A percentile compares a stretch with the other conserved stretches of the same genome.
phyloP scores from a whole-genome alignment of 2,888 invertebrate species.

The Drosophila setosimentum region DNA sequence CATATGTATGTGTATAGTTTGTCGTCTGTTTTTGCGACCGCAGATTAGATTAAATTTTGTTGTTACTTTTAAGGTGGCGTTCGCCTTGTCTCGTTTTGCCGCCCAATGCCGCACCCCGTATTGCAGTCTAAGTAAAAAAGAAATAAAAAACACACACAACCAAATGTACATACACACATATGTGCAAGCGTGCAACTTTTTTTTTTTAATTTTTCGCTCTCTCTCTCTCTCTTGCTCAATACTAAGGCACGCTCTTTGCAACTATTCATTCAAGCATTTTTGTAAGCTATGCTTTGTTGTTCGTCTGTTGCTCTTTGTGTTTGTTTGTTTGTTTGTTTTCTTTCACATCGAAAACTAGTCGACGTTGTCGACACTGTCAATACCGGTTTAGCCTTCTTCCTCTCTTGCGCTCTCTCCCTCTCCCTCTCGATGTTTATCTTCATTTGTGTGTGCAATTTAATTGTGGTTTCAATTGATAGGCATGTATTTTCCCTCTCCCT shows the following conservation, averaged over 20 bases:
- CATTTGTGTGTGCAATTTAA: constrained; percentile 71
- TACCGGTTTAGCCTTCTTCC: constrained; percentile 66
- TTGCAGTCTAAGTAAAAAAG: constrained; percentile 41
- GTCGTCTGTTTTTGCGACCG: constrained; percentile 60
- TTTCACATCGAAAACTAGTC: constrained; percentile 68
- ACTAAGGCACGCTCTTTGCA: constrained; percentile 27
- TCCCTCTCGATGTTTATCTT: constrained; percentile 33
- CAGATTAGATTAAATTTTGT: constrained; percentile 77
- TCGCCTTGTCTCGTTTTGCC: constrained; percentile 24
- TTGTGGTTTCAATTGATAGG: constrained; percentile 72
- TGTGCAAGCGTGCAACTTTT: constrained; percentile 21
- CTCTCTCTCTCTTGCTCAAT: constrained; percentile 28
- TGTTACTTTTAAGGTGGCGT: constrained; percentile 73
- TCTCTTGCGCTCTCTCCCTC: constrained; percentile 3
- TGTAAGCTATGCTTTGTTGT: constrained; percentile 67
- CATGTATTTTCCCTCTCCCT: constrained; percentile 6
- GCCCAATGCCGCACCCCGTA: constrained; percentile 34
- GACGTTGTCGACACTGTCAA: constrained; percentile 45
- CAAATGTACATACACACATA: constrained; percentile 1
- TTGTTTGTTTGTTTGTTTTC: constrained; percentile 71
- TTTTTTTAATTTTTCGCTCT: constrained; percentile 24
- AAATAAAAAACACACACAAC: constrained; percentile 12
- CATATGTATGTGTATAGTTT: constrained; percentile 20
- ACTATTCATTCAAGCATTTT: constrained; percentile 58
- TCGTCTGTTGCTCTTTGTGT: constrained; percentile 54